Percentiles rank a stretch among this genome's conserved stretches.
Evolutionary conservation across 2,113 vertebrate genomes (phyloP).

Genomic region (Nannospalax galili): DNA sequence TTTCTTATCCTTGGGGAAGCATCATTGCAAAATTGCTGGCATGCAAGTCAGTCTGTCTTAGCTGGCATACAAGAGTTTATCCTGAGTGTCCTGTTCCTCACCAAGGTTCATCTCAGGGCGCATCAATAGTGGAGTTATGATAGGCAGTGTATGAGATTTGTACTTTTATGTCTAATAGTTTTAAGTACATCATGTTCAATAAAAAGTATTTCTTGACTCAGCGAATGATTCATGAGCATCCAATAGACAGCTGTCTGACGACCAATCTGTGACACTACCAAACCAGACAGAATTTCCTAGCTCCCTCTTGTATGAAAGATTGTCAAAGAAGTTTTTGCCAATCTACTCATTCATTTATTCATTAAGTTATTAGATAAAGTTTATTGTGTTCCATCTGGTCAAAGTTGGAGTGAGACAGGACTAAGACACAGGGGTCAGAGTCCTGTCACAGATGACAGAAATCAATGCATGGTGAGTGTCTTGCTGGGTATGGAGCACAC

Average conservation of each 20-base stretch:
- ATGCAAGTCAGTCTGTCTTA: not conserved
- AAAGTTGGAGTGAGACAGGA: not conserved
- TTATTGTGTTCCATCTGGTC: not conserved
- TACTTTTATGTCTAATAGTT: not conserved
- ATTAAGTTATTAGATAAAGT: not conserved
- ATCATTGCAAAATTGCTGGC: not conserved
- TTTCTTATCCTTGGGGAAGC: not conserved
- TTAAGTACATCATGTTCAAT: not conserved
- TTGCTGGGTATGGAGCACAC: not conserved
- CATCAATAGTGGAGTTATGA: not conserved
- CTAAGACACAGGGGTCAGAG: not conserved
- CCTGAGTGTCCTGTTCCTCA: rapidly evolving
- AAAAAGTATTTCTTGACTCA: not conserved
- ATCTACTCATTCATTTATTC: not conserved
- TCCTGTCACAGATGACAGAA: not conserved
- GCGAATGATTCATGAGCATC: not conserved
- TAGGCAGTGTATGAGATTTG: not conserved
- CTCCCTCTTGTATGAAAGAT: not conserved
- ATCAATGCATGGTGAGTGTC: too few relatives aligned
- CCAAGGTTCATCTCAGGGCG: not conserved
- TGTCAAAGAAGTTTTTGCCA: not conserved
- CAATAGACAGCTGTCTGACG: not conserved
- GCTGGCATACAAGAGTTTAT: not conserved
- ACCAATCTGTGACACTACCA: not conserved
- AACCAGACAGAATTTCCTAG: not conserved